phyloP scores from a whole-genome alignment of 2,888 invertebrate species.

The Seladonia tumulorum region DNA sequence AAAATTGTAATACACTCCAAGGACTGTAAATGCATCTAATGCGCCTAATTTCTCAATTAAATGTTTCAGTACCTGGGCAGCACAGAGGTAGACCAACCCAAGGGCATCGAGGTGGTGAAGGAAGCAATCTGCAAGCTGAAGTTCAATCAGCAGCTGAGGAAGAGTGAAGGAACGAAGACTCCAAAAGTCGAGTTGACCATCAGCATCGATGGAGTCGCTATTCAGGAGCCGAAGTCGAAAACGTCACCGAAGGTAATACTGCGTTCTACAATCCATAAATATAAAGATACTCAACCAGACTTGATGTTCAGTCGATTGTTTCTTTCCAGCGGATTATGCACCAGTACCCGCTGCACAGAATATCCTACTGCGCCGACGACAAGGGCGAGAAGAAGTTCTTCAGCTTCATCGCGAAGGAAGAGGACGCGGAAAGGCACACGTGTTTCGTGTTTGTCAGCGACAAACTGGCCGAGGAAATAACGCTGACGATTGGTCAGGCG shows the following conservation, averaged over 20 bases:
- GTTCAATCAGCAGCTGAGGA: slow-evolving; percentile 96
- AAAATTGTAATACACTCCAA: background rate
- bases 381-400: slow-evolving; percentile 99
- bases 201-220: slow-evolving; percentile 98
- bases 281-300: background rate
- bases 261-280: background rate
- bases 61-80: slow-evolving; percentile 93
- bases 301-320: slow-evolving; percentile 22
- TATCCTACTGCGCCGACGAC: slow-evolving; percentile 99
- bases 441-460: slow-evolving; percentile 99
- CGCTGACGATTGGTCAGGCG: slow-evolving; percentile 98
- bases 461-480: slow-evolving; percentile 98
- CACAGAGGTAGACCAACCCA: slow-evolving; percentile 97
- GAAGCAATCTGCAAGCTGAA: slow-evolving; percentile 98
- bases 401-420: slow-evolving; percentile 96
- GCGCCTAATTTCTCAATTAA: background rate
- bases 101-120: slow-evolving; percentile 98
- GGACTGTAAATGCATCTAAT: too few relatives aligned
- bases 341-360: slow-evolving; percentile 98
- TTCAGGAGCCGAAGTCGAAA: slow-evolving; percentile 88
- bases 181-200: slow-evolving; percentile 98
- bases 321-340: slow-evolving; percentile 90
- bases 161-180: slow-evolving; percentile 96
- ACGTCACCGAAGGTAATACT: slow-evolving; percentile 80
- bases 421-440: slow-evolving; percentile 91